A percentile compares a stretch with the other conserved stretches of the same genome.
These are phyloP conservation scores for Cyphomyrus plagiostoma DNA, from an alignment of 2,113 vertebrate species.

Conservation along the genomic window DNA sequence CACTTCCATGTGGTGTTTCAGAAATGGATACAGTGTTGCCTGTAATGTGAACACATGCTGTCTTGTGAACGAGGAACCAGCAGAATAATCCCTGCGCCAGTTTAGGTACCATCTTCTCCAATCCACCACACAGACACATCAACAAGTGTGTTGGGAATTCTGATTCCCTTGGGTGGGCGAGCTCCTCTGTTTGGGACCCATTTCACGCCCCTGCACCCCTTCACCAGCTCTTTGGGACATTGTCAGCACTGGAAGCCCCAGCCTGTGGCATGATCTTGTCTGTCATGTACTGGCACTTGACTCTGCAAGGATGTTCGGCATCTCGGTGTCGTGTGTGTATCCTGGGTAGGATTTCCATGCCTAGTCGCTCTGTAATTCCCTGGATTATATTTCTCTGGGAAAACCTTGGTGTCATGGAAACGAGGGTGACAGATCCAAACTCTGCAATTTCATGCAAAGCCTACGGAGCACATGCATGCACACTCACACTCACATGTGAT, in stretches of 20 bases:
- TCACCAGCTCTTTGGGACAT: not conserved
- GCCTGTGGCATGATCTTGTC: not conserved
- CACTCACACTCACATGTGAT: not conserved
- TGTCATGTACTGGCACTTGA: not conserved
- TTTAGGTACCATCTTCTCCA: not conserved
- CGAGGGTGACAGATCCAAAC: not conserved
- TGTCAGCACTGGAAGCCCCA: not conserved
- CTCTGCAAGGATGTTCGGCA: not conserved
- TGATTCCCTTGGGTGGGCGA: not conserved
- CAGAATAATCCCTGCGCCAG: not conserved
- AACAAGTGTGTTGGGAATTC: not conserved
- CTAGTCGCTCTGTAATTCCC: not conserved
- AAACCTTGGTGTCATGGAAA: slow-evolving; percentile 3
- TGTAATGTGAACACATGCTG: not conserved
- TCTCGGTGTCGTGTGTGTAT: not conserved
- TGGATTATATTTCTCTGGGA: slow-evolving; percentile 14
- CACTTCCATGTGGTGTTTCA: not conserved
- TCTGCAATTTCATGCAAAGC: not conserved
- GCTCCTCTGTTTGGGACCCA: not conserved
- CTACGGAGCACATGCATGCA: not conserved
- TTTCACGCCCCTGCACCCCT: not conserved
- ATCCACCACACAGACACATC: not conserved
- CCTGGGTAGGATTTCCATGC: not conserved
- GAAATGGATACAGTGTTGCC: not conserved
- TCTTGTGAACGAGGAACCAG: not conserved